Percentiles rank a stretch among this genome's conserved stretches.
Conservation (phyloP, 2,113 vertebrate species). For the Gobio gobio region DNA sequence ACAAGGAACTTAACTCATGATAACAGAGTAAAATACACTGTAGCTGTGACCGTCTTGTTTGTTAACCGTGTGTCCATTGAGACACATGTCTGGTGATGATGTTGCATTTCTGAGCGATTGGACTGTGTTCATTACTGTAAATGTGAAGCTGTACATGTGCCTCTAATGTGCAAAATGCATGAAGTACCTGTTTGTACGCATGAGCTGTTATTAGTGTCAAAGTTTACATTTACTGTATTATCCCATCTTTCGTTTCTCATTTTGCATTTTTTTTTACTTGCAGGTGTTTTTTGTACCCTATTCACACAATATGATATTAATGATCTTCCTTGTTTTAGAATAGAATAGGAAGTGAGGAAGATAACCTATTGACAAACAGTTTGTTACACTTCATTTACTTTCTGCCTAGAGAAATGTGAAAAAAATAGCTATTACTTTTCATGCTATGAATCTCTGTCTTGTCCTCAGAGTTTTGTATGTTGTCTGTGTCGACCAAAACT, state of each 20-base stretch:
- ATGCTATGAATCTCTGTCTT: slow-evolving; percentile 42
- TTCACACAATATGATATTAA: not conserved
- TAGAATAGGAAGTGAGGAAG: not conserved
- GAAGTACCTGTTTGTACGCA: slow-evolving; percentile 52
- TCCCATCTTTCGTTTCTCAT: not conserved
- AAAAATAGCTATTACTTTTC: slow-evolving; percentile 36
- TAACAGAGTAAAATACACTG: not conserved
- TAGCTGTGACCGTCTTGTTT: slow-evolving; percentile 10
- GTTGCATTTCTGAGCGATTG: slow-evolving; percentile 6
- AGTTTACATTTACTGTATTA: slow-evolving; percentile 38
- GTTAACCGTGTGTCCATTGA: slow-evolving; percentile 7
- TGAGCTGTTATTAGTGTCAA: slow-evolving; percentile 48
- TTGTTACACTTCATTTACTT: slow-evolving; percentile 15
- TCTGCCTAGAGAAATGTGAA: slow-evolving; percentile 51
- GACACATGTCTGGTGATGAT: slow-evolving; percentile 9
- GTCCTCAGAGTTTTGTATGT: slow-evolving; percentile 62
- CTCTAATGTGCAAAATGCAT: slow-evolving; percentile 56
- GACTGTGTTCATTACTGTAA: slow-evolving; percentile 49
- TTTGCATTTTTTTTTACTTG: not conserved
- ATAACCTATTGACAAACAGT: not conserved
- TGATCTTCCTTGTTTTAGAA: not conserved
- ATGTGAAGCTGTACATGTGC: slow-evolving; percentile 44
- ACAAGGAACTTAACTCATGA: not conserved
- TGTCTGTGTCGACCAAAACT: slow-evolving; percentile 60
- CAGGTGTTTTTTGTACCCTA: not conserved